Evolutionary conservation across 2,113 vertebrate genomes (phyloP).

Genomic region (Silurus meridionalis): DNA sequence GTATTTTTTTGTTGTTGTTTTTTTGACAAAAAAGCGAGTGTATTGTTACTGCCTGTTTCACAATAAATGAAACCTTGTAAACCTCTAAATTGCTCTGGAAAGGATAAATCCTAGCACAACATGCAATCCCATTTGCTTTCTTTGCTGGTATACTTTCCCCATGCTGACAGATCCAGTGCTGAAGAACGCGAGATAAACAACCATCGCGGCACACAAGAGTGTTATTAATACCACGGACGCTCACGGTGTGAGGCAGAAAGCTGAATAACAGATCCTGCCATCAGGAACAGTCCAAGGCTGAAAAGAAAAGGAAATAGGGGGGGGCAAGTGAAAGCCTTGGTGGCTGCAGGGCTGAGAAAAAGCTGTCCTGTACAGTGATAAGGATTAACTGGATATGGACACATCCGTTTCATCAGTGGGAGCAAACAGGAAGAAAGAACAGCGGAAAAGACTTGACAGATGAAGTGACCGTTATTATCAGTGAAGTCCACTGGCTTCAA

Average conservation of each 20-base stretch:
- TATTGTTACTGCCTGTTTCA: background rate
- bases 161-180: background rate
- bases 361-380: background rate
- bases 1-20: too few relatives aligned
- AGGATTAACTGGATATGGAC: background rate
- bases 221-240: constrained; percentile 40
- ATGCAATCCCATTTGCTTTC: background rate
- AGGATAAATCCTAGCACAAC: background rate
- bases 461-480: background rate
- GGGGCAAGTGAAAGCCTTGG: background rate
- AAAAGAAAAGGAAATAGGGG: background rate
- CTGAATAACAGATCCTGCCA: constrained; percentile 20
- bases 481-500: background rate
- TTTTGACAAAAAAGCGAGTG: background rate
- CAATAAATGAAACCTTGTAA: background rate
- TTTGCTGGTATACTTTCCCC: background rate
- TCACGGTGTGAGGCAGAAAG: constrained; percentile 36
- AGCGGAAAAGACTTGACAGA: background rate
- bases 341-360: background rate
- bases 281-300: background rate
- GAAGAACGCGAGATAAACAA: constrained; percentile 21
- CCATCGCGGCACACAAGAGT: constrained; percentile 4
- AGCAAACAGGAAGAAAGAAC: constrained; percentile 7
- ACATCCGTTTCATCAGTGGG: background rate
- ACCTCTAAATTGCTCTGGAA: background rate